Evolutionary conservation across 1,140 invertebrate genomes (phyloP), one percentile per base, ranked within the genome.

Genomic region (Octopus sinensis): DNA sequence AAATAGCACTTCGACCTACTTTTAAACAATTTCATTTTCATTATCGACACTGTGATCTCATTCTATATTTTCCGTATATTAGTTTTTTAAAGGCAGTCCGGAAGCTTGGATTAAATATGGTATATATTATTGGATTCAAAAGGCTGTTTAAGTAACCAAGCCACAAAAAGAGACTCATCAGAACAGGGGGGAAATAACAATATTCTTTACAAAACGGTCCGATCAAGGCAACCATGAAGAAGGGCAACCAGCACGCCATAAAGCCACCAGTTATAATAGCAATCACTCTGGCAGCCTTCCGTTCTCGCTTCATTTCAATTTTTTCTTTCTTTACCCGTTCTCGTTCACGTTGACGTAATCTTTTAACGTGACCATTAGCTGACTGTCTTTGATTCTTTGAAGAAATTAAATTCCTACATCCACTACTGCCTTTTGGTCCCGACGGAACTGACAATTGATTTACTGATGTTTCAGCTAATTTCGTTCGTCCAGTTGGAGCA

Each of bases 261-360:
- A 91, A 91, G 12, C 86, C 87, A 79, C 90, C 91, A 13, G 91
- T 92, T 43, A 92, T 91, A 30, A 92, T 91, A 6, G 90, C 90
- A 71, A 92, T 84, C 7, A 91, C 91, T 53, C 91, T 87, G 0
- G 91, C 91, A 9, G 91, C 92, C 84, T 92, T 92, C 71, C 91
- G 80, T 83, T 92, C 91, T 43, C 91, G 83, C 84, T 91, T 90
- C 83, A 90, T 88, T 83, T 92, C 91, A 54, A 92, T 85, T 82
- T 91, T 90, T 79, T 90, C 90, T 82, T 88, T 88, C 53, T 86
- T 80, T 52, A 85, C 85, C 77, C 85, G 83, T 77, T 89, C 86
- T 82, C 87, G 86, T 23, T 86, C 86, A 56, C 85, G 79, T 51
- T 85, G 83, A 52, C 84, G 82, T 10, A 83, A 62, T 12, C 82